Evolutionary conservation across 2,888 invertebrate genomes (phyloP).

Genomic region (Latheticus oryzae): DNA sequence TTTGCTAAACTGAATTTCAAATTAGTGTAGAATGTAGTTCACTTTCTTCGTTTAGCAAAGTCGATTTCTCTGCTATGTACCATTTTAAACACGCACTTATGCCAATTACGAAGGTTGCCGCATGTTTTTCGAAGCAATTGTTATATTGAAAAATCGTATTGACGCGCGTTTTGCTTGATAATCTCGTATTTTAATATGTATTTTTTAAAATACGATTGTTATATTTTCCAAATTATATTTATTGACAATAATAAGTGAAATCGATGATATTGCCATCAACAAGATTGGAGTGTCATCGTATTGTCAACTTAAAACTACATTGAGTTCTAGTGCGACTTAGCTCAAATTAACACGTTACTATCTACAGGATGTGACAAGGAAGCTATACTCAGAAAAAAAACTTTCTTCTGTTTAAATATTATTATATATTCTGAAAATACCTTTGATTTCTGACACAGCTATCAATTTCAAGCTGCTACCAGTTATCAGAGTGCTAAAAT

Average conservation of each 20-base stretch:
- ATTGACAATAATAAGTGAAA: slow-evolving; percentile 10
- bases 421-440: too few species aligned
- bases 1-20: too few species aligned
- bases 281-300: background rate
- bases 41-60: slow-evolving; percentile 9
- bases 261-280: slow-evolving; percentile 7
- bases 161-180: slow-evolving; percentile 10
- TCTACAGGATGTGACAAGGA: too few species aligned
- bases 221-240: slow-evolving; percentile 1
- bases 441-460: too few species aligned
- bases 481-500: too few species aligned
- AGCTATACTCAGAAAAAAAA: too few species aligned
- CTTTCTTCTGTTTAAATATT: too few species aligned
- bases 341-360: too few species aligned
- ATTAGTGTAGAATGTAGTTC: slow-evolving; percentile 4
- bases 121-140: slow-evolving; percentile 14
- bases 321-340: too few species aligned
- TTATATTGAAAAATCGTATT: slow-evolving; percentile 9
- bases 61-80: slow-evolving; percentile 8
- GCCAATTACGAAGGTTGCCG: slow-evolving; percentile 17
- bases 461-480: too few species aligned
- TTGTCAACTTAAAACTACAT: too few species aligned
- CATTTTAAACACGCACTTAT: slow-evolving; percentile 11
- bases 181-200: slow-evolving; percentile 16
- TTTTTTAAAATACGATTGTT: slow-evolving; percentile 14